Evolutionary conservation across 2,797 vertebrate species (phyloP).

Genomic region (Pipistrellus nathusii): DNA sequence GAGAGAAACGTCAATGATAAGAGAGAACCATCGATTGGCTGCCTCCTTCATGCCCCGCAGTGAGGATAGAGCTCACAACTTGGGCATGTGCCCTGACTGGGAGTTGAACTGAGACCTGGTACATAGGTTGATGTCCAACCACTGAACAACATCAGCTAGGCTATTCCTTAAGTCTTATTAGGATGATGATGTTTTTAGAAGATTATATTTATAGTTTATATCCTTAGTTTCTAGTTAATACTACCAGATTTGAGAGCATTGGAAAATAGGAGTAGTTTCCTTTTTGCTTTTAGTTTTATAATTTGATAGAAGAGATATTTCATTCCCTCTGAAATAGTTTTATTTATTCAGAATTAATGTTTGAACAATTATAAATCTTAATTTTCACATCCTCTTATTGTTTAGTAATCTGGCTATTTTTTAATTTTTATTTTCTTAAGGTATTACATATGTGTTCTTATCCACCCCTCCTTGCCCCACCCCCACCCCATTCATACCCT

Average conservation of each 20-base stretch:
- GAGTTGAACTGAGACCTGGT: no score
- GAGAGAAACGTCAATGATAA: no score
- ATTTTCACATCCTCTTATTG: constrained; percentile 10
- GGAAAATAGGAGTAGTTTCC: background rate
- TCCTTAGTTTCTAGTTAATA: background rate
- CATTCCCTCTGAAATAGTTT: background rate
- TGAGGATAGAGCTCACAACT: no score
- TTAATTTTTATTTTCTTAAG: no score
- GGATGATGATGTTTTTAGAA: background rate
- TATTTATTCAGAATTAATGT: constrained; percentile 27
- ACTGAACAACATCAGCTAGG: no score
- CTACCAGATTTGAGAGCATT: background rate
- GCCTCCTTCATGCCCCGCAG: no score
- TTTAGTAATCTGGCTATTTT: background rate
- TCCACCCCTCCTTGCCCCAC: no score
- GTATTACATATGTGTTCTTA: no score
- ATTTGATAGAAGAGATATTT: constrained; percentile 57
- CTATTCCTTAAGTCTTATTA: background rate
- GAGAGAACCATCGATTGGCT: no score
- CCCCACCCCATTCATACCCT: no score
- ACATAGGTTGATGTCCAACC: no score
- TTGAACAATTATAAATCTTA: background rate
- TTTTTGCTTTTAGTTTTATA: background rate
- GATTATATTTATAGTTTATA: background rate
- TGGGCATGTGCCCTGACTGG: no score